Evolutionary conservation across 2,113 vertebrate genomes (phyloP).

Genomic region (Camelus bactrianus): DNA sequence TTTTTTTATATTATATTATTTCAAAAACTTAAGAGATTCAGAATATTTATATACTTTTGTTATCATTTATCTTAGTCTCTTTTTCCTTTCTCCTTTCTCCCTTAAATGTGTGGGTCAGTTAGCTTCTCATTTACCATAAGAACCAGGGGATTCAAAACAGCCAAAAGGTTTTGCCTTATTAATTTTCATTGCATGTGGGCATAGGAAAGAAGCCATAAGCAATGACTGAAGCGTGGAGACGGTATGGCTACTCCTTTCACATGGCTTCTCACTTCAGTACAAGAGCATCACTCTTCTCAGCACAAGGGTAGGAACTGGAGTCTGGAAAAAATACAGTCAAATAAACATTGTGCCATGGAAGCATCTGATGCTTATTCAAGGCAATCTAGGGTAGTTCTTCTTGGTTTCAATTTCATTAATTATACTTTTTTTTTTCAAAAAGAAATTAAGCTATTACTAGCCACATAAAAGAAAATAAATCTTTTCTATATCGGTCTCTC

Average conservation of each 20-base stretch:
- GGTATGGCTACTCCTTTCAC: background rate
- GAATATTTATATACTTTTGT: background rate
- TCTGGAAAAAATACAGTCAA: background rate
- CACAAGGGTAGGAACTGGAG: background rate
- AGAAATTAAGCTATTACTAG: background rate
- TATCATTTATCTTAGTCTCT: background rate
- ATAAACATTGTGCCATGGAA: rapidly evolving
- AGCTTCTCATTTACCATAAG: background rate
- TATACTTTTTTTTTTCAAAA: background rate
- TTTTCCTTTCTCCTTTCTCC: background rate
- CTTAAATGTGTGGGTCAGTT: background rate
- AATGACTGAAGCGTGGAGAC: background rate
- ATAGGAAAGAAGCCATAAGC: background rate
- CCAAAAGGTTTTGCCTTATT: background rate
- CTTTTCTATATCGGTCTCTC: background rate
- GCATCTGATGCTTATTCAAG: background rate
- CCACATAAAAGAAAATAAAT: background rate
- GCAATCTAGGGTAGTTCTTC: background rate
- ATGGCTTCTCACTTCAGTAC: background rate
- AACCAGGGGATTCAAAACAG: background rate
- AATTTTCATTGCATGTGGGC: background rate
- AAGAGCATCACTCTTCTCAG: background rate
- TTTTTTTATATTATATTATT: background rate
- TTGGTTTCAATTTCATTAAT: background rate
- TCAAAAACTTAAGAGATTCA: background rate